Base-by-base conservation (phyloP, 2,113 vertebrate species). In the Rhineura floridana region DNA sequence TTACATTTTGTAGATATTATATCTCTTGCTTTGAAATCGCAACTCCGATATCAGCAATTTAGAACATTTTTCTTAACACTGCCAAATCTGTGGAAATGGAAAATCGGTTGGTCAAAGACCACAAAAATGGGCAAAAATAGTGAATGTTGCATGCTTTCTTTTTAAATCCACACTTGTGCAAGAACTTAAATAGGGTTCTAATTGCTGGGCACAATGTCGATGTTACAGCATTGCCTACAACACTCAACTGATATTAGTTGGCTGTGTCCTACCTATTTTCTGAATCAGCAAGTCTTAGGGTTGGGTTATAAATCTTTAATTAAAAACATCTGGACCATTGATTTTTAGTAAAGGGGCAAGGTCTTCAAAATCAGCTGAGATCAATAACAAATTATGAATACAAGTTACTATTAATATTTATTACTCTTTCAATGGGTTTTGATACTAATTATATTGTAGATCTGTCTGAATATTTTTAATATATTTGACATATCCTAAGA, bases 51-150 rank as follows among this genome's bases (percentile, higher is more conserved):
- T 86, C 76, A 52, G 63, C 39, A 83, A 15, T 91, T 0, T 83
- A 28, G 72, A 39, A 88, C 3, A 19, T n/a, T 77, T 79, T 67
- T 89, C 50, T 83, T 36, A 93, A 42, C 5, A 62, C 21, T 89
- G 85, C 81, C 87, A 89, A 81, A 81, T 1, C 28, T 81, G 19
- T 48, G 13, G 85, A 78, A 50, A 89, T 9, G 46, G 84, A 80
- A 92, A 93, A 92, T 42, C 23, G 44, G 81, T 87, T 70, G 76
- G 78, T 85, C n/a, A 89, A 30, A 77, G 30, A 90, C 90, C 86
- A 88, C 87, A 91, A 90, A 91, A 90, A 90, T 52, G 36, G 65
- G 21, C 33, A 83, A 21, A 87, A 92, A 88, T 67, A 89, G 78
- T 19, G 44, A 85, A 12, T 3, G 78, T 82, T 77, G 28, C 4